These are phyloP conservation scores for Ammodytes marinus DNA, from an alignment of 2,113 vertebrate species.

Conservation along the genomic window DNA sequence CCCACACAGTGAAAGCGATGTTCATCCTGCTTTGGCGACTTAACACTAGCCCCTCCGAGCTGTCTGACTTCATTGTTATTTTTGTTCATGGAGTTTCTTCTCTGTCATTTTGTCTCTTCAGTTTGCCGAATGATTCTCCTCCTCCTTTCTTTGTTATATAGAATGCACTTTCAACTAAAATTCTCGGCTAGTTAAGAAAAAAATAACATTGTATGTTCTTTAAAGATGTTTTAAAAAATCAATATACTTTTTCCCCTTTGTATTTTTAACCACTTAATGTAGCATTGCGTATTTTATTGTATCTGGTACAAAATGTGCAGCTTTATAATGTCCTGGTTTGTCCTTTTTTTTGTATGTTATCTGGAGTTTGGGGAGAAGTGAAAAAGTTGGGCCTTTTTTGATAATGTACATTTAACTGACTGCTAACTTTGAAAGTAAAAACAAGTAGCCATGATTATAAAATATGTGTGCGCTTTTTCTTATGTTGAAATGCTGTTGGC, in stretches of 20 bases:
- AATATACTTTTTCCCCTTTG: conserved; percentile 85
- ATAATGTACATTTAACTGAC: conserved; percentile 91
- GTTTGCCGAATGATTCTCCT: conserved; percentile 75
- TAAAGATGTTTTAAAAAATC: conserved; percentile 85
- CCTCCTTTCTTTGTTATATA: conserved; percentile 85
- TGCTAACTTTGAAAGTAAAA: conserved; percentile 89
- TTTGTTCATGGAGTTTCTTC: conserved; percentile 15
- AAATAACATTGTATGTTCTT: conserved; percentile 86
- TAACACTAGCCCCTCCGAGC: conserved; percentile 62
- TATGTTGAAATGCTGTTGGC: background rate
- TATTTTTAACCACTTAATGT: conserved; percentile 91
- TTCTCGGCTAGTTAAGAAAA: conserved; percentile 81
- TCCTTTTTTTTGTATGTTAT: conserved; percentile 70
- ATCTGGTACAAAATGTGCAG: conserved; percentile 88
- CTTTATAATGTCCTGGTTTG: conserved; percentile 81
- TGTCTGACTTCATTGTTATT: conserved; percentile 31
- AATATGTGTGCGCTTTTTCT: conserved; percentile 36
- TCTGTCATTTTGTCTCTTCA: conserved; percentile 40
- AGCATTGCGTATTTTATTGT: conserved; percentile 90
- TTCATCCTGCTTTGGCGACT: conserved; percentile 50
- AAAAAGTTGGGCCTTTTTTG: conserved; percentile 88
- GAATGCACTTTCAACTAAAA: conserved; percentile 92
- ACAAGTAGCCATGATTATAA: conserved; percentile 82
- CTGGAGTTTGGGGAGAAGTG: conserved; percentile 75
- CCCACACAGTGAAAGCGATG: conserved; percentile 24